phyloP scores from a whole-genome alignment of 2,797 vertebrate genomes.

The Gadopsis bispinosus region DNA sequence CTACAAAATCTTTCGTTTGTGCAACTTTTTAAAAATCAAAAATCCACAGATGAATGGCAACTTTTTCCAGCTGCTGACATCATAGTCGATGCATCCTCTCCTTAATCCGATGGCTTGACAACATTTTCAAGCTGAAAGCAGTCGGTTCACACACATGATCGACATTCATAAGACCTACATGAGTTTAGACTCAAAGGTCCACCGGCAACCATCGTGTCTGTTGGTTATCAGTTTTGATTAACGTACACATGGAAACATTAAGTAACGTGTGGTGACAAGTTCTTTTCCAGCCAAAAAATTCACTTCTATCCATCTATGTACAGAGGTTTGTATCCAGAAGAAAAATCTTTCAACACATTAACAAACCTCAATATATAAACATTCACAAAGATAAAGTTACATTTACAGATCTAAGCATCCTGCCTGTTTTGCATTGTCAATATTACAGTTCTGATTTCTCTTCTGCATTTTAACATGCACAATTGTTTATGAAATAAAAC shows the following conservation, averaged over 20 bases:
- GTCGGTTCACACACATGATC: conserved; percentile 25
- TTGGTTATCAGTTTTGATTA: background rate
- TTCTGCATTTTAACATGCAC: background rate
- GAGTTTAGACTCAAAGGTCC: conserved; percentile 41
- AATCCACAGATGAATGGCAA: conserved; percentile 49
- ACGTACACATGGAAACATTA: background rate
- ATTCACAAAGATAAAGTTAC: background rate
- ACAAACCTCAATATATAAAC: conserved; percentile 1
- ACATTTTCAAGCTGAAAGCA: conserved; percentile 11
- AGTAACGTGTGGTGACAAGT: background rate
- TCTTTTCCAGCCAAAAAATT: background rate
- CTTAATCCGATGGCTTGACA: background rate
- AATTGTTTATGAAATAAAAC: background rate
- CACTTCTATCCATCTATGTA: conserved; percentile 18
- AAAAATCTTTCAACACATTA: background rate
- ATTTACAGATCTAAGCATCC: too few species aligned
- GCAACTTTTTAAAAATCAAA: conserved; percentile 37
- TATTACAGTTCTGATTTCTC: background rate
- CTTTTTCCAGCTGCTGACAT: conserved; percentile 43
- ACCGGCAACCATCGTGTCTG: conserved; percentile 46
- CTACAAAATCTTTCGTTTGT: conserved; percentile 57
- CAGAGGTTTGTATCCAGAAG: background rate
- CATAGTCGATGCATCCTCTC: background rate
- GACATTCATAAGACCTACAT: conserved; percentile 59
- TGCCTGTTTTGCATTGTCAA: background rate